Evolutionary conservation across 1,140 invertebrate species (phyloP), one percentile per base, ranked within the genome.

Genomic region (Zaprionus vittiger): DNA sequence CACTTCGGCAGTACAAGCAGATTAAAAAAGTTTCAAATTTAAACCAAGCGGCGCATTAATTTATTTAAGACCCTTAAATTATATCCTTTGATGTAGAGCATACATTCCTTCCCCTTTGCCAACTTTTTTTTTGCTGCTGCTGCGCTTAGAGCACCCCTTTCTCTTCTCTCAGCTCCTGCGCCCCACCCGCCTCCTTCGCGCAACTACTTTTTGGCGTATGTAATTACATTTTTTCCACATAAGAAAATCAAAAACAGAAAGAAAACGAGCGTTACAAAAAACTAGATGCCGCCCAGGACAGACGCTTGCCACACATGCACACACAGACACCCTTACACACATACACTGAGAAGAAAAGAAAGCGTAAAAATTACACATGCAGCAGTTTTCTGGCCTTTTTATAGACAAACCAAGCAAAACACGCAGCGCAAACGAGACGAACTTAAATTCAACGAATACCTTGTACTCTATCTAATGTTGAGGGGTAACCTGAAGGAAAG

Each of bases 1-100:
- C 47, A 14, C 47, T 52, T 52, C 5, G 47, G 20, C 22, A 63
- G 57, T 77, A 72, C 77, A 81, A 82, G 81, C 79, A 90, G 84
- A 89, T 89, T 89, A 90, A 89, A 89, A 89, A 89, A 89, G 84
- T 89, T 89, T 90, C 54, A 81, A 79, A 85, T 90, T 87, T 90
- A 89, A 89, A 72, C 73, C 81, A 54, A 55, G 64, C 81, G 67
- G 64, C 75, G 81, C 81, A 90, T 90, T 89, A 84, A 89, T 89
- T 89, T 89, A 89, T 89, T 90, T 89, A 89, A 89, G 81, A 84
- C 84, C 84, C 85, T 79, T 85, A 84, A 90, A 90, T 90, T 90
- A 84, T 90, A 90, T 89, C 85, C 84, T 89, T 89, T 89, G 84
- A 89, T 90, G 84, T 89, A 79, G 71, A 79, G 81, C 84, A 87